phyloP scores from a whole-genome alignment of 2,888 invertebrate species.

The Xestia sexstrigata region DNA sequence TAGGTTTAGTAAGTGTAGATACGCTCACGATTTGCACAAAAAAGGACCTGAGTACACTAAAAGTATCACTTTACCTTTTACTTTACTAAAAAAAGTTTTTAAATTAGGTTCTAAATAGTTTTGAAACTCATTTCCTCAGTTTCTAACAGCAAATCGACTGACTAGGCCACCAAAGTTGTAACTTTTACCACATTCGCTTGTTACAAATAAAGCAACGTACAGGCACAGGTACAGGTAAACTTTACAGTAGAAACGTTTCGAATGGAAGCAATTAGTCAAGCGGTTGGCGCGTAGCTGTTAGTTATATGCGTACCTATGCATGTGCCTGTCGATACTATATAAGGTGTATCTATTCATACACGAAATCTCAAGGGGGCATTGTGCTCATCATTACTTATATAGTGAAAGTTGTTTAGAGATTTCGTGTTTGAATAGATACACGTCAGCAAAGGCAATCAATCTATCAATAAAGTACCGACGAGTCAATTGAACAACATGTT shows the following conservation, averaged over 20 bases:
- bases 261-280: constrained; percentile 9
- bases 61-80: not conserved
- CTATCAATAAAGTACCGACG: not conserved
- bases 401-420: too few species aligned
- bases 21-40: not conserved
- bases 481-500: not conserved
- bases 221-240: not conserved
- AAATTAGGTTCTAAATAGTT: not conserved
- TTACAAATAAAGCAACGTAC: not conserved
- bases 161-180: not conserved
- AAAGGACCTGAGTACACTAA: not conserved
- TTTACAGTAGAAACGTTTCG: not conserved
- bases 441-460: constrained; percentile 8
- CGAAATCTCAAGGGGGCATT: too few species aligned
- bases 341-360: too few species aligned
- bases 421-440: too few species aligned
- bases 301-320: not conserved
- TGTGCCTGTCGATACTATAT: too few species aligned
- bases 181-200: constrained; percentile 4
- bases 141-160: not conserved
- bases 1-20: not conserved
- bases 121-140: not conserved
- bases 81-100: not conserved
- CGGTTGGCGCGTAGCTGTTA: not conserved
- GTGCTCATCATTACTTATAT: too few species aligned